Evolutionary conservation across 1,140 invertebrate species (phyloP), one percentile per base, ranked within the genome.

Genomic region (Drosophila littoralis): DNA sequence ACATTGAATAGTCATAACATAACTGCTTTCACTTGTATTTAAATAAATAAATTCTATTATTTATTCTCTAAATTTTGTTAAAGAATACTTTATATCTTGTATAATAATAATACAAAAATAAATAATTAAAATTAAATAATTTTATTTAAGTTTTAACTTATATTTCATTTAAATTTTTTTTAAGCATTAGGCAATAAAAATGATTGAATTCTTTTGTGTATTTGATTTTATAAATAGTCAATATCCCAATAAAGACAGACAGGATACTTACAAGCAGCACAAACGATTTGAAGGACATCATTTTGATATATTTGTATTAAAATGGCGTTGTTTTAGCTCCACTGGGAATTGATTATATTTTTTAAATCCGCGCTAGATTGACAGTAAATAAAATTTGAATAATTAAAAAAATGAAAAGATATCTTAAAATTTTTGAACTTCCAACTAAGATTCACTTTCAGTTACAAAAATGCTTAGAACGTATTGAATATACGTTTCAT

Each of bases 241-340:
- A 22, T 22, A 22, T 22, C 1, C 0, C 22, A 22, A 22, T 22
- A 2, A 22, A 22, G 22, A 22, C 22, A 22, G 17, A 17, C 17
- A 22, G 22, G 22, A 73, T 91, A 91, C 90, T 91, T 76, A 91
- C 90, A 77, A 91, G 83, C 73, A 90, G 54, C 65, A 77, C 58
- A 76, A 88, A 75, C 38, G 81, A 76, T 80, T 90, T 91, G 42
- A 83, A 75, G 67, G 82, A 91, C 77, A 90, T 79, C 89, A 91
- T 91, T 63, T 73, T 83, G 82, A 33, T 12, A 10, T 50, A 32
- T 51, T 54, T 74, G 9, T 54, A 50, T 65, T 51, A 38, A 50
- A 67, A 78, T 78, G 76, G 69, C 77, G 77, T 58, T 55, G 46
- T 68, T n/a, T 75, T 40, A 33, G 38, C 33, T 63, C 52, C 60